Percentiles rank a stretch among this genome's conserved stretches.
phyloP scores from a whole-genome alignment of 2,888 invertebrate species.

The Cephus pulcher region DNA sequence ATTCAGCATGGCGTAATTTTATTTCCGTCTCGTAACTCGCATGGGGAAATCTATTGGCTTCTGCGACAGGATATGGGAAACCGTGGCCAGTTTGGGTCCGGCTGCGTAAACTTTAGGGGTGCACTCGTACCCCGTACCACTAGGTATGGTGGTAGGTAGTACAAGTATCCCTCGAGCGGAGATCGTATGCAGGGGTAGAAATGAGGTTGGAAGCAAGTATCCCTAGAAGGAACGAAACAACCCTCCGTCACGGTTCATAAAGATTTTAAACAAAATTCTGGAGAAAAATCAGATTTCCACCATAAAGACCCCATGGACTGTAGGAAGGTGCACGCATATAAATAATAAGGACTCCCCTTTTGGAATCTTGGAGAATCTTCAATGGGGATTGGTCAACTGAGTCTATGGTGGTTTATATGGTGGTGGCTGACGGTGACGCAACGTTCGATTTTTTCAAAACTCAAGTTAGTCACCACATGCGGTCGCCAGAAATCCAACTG shows the following conservation, averaged over 20 bases:
- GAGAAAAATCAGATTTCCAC: constrained; percentile 55
- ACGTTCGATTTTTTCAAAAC: not conserved
- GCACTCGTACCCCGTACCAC: constrained; percentile 20
- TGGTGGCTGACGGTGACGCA: not conserved
- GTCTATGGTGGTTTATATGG: not conserved
- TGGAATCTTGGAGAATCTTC: not conserved
- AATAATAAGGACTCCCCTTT: constrained; percentile 30
- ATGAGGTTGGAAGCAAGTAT: not conserved
- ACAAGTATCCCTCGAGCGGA: not conserved
- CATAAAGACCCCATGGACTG: constrained; percentile 25
- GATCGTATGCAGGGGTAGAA: not conserved
- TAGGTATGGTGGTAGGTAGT: not conserved
- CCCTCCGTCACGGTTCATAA: constrained; percentile 64
- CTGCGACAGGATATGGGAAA: constrained; percentile 51
- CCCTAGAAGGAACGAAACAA: constrained; percentile 25
- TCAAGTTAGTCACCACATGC: constrained; percentile 42
- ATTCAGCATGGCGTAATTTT: not conserved
- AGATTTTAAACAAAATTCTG: constrained; percentile 63
- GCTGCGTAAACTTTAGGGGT: constrained; percentile 58
- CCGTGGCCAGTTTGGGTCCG: constrained; percentile 45
- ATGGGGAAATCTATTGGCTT: not conserved
- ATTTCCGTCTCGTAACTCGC: not conserved
- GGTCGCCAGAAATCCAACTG: constrained; percentile 37
- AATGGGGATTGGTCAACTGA: not conserved
- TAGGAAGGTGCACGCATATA: constrained; percentile 26